These are phyloP conservation scores for Sciaenops ocellatus DNA, from an alignment of 2,797 vertebrate species.

Conservation along the genomic window DNA sequence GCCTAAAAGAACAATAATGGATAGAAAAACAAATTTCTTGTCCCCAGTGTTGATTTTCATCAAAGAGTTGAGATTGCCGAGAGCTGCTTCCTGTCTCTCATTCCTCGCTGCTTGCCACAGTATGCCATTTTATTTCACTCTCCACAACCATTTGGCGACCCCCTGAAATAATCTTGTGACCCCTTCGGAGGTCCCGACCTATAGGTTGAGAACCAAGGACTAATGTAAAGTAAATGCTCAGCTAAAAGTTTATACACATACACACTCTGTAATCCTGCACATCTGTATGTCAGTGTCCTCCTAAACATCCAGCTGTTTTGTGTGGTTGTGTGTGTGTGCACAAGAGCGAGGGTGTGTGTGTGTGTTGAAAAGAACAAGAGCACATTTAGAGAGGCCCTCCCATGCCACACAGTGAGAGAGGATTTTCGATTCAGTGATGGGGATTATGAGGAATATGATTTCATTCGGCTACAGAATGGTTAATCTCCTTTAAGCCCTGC, in stretches of 20 bases:
- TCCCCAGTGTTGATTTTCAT: too few species aligned
- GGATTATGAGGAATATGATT: constrained; percentile 78
- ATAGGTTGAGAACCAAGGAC: too few species aligned
- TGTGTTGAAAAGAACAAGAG: constrained; percentile 47
- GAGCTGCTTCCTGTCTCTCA: too few species aligned
- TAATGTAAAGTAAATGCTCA: constrained; percentile 5
- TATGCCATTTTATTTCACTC: too few species aligned
- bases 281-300: constrained; percentile 8
- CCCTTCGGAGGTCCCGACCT: too few species aligned
- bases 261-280: constrained; percentile 29
- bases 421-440: constrained; percentile 68
- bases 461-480: constrained; percentile 67
- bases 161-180: too few species aligned
- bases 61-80: too few species aligned
- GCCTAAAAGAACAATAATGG: too few species aligned
- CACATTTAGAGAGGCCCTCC: constrained; percentile 32
- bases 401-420: constrained; percentile 63
- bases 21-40: too few species aligned
- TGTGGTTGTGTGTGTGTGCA: constrained; percentile 1
- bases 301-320: constrained; percentile 40
- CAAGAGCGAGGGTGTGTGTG: neutral
- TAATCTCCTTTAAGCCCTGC: constrained; percentile 72
- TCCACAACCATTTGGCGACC: too few species aligned
- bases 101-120: too few species aligned
- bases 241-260: neutral